Conservation (phyloP, 2,797 vertebrate species). For the Anguilla obscura region DNA sequence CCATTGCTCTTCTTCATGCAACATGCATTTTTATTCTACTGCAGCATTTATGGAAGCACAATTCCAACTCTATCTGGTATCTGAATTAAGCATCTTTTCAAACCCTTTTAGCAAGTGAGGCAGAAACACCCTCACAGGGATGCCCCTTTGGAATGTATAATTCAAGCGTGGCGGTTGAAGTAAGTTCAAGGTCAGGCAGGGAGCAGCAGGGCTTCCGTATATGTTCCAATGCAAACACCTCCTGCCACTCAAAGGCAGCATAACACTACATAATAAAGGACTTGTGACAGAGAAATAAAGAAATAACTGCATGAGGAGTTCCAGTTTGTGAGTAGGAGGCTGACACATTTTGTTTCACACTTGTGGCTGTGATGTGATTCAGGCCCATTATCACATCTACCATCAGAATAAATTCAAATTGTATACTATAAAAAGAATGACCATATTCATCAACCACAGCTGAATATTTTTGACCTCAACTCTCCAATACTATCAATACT, state of each 20-base stretch:
- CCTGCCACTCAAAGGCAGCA: conserved; percentile 47
- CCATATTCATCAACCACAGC: background rate
- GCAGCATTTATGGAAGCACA: background rate
- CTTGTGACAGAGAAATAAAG: conserved; percentile 44
- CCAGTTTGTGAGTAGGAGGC: conserved; percentile 62
- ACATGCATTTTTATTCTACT: background rate
- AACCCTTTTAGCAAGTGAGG: conserved; percentile 43
- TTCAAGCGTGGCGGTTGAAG: conserved; percentile 34
- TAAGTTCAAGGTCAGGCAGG: conserved; percentile 50
- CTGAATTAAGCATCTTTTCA: conserved; percentile 24
- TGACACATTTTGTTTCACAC: conserved; percentile 72
- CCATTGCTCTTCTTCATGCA: background rate
- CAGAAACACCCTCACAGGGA: conserved; percentile 21
- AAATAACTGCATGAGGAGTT: conserved; percentile 55
- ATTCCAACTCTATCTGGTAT: background rate
- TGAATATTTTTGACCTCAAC: background rate
- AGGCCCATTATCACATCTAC: conserved; percentile 68
- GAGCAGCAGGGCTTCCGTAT: conserved; percentile 40
- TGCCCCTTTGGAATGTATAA: conserved; percentile 32
- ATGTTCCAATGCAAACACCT: conserved; percentile 40
- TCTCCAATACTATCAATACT: background rate
- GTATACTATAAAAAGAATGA: conserved; percentile 39
- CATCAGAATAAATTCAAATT: conserved; percentile 62
- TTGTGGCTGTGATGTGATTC: conserved; percentile 54
- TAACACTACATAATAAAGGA: conserved; percentile 50